phyloP scores from a whole-genome alignment of 2,797 vertebrate genomes.

The Synanceia verrucosa region DNA sequence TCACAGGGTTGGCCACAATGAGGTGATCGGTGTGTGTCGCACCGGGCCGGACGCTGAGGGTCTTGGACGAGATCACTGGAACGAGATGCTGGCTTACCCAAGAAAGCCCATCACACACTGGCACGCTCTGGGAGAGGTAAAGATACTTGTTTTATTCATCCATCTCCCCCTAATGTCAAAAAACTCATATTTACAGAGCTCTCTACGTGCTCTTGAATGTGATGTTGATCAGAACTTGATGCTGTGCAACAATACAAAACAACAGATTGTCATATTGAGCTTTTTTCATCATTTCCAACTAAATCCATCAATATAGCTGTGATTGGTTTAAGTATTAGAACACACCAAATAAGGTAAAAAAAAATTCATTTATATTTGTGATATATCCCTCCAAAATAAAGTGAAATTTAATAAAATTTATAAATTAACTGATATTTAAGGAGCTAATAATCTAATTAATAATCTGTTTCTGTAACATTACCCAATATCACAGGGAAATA shows the following conservation, averaged over 20 bases:
- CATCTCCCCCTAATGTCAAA: not conserved
- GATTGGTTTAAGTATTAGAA: not conserved
- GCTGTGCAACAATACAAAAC: not conserved
- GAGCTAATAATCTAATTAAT: not conserved
- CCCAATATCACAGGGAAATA: not conserved
- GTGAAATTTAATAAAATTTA: not conserved
- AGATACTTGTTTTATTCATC: not conserved
- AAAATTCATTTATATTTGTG: not conserved
- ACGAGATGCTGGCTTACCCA: slow-evolving; percentile 97
- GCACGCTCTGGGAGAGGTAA: slow-evolving; percentile 95
- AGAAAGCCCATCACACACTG: slow-evolving; percentile 98
- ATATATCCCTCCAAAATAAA: not conserved
- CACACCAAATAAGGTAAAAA: not conserved
- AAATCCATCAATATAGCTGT: not conserved
- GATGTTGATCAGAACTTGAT: not conserved
- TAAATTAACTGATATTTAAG: not conserved
- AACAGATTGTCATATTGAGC: not conserved
- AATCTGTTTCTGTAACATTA: not conserved
- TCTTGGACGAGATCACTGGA: slow-evolving; percentile 97
- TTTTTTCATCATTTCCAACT: not conserved
- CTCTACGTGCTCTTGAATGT: not conserved
- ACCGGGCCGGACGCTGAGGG: slow-evolving; percentile 93
- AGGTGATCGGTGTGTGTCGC: slow-evolving; percentile 95
- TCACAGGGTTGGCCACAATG: slow-evolving; percentile 95
- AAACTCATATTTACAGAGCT: not conserved